phyloP scores from a whole-genome alignment of 2,113 vertebrate species.

The Aegotheles bennettii region DNA sequence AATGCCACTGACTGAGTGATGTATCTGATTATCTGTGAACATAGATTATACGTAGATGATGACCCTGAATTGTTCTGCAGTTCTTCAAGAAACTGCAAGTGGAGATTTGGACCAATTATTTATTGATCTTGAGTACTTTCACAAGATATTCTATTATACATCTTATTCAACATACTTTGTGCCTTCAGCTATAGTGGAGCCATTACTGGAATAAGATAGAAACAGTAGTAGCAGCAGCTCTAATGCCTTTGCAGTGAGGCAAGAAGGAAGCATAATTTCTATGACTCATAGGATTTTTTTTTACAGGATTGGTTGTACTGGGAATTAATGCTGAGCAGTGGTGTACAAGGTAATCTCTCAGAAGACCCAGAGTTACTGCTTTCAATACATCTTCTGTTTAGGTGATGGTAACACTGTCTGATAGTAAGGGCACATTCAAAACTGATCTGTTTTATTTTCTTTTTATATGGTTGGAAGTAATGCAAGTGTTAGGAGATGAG shows the following conservation, averaged over 20 bases:
- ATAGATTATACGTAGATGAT: background rate
- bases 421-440: background rate
- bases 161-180: background rate
- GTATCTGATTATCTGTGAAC: background rate
- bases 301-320: background rate
- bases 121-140: background rate
- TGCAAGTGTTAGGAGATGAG: background rate
- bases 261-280: background rate
- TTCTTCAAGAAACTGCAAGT: background rate
- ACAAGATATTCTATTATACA: background rate
- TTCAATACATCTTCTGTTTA: background rate
- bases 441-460: background rate
- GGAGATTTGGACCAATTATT: background rate
- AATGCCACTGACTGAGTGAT: background rate
- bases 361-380: background rate
- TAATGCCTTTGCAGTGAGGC: background rate
- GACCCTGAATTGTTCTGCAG: background rate
- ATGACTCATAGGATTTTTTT: accelerated
- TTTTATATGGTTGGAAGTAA: background rate
- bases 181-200: background rate
- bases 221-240: background rate
- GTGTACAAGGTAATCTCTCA: background rate
- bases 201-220: background rate
- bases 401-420: background rate
- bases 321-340: background rate